A percentile compares a stretch with the other conserved stretches of the same genome.
These are phyloP conservation scores for Rhinolophus ferrumequinum DNA, from an alignment of 2,113 vertebrate genomes.

Conservation along the genomic window DNA sequence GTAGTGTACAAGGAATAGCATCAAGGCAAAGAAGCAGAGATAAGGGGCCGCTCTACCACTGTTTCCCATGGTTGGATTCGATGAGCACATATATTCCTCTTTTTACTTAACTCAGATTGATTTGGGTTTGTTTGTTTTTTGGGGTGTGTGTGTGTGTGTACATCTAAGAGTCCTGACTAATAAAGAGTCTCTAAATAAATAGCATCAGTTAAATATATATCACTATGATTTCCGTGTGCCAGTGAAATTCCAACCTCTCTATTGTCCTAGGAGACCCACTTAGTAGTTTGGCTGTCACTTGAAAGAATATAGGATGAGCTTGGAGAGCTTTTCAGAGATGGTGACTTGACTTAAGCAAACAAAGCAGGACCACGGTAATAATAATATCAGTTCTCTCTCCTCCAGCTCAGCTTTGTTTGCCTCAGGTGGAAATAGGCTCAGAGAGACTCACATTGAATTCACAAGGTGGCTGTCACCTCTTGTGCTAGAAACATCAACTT, in stretches of 20 bases:
- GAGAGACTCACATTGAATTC: not conserved
- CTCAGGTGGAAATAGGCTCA: not conserved
- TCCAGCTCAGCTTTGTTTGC: not conserved
- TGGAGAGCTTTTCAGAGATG: not conserved
- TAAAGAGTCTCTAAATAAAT: not conserved
- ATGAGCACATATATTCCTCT: not conserved
- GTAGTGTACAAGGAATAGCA: not conserved
- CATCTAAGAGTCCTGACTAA: not conserved
- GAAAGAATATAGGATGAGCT: not conserved
- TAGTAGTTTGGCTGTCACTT: not conserved
- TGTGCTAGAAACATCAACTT: not conserved
- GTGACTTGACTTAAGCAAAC: not conserved
- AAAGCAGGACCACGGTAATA: not conserved
- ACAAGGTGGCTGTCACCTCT: not conserved
- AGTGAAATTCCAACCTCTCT: not conserved
- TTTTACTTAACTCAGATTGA: not conserved
- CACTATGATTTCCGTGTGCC: not conserved
- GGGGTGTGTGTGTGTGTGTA: not conserved
- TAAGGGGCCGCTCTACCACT: accelerated
- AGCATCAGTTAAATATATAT: not conserved
- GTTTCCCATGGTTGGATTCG: not conserved
- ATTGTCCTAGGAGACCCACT: not conserved
- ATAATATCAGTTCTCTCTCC: not conserved
- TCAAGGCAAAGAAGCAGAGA: not conserved
- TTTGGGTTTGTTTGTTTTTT: too few relatives aligned